These are phyloP conservation scores for Chaenodraco wilsoni DNA, from an alignment of 2,797 vertebrate genomes.

Conservation along the genomic window DNA sequence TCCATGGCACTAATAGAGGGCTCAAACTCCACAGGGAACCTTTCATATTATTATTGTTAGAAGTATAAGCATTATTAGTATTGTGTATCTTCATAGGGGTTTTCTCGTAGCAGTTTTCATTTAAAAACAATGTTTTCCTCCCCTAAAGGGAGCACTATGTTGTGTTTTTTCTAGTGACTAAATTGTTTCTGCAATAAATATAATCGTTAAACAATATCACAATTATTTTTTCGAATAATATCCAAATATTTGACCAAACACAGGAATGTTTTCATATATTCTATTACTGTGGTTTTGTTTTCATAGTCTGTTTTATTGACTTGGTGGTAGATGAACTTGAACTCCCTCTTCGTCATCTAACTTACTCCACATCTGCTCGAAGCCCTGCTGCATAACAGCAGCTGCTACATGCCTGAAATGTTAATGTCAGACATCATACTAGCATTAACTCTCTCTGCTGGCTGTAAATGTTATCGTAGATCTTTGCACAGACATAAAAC, in stretches of 20 bases:
- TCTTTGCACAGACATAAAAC: slow-evolving; percentile 46
- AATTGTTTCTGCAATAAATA: neutral
- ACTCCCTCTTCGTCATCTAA: slow-evolving; percentile 24
- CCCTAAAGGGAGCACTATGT: neutral
- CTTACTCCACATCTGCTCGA: slow-evolving; percentile 29
- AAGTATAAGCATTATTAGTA: neutral
- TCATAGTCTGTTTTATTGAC: slow-evolving; percentile 12
- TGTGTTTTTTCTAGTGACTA: neutral
- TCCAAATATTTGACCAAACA: slow-evolving; percentile 6
- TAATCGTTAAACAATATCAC: neutral
- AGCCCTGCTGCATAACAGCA: slow-evolving; percentile 38
- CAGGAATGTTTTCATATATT: neutral
- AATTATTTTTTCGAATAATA: neutral
- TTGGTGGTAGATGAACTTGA: slow-evolving; percentile 20
- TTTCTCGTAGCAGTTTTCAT: neutral
- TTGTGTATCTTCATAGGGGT: neutral
- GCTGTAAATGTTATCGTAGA: slow-evolving; percentile 57
- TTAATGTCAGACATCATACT: slow-evolving; percentile 61
- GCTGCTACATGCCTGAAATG: slow-evolving; percentile 56
- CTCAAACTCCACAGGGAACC: neutral
- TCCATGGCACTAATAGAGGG: too few relatives aligned
- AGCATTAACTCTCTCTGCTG: slow-evolving; percentile 49
- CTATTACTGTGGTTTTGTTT: neutral
- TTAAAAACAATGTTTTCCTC: neutral
- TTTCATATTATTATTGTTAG: neutral